A percentile compares a stretch with the other conserved stretches of the same genome.
These are phyloP conservation scores for Todus mexicanus DNA, from an alignment of 2,797 vertebrate genomes.

Conservation along the genomic window DNA sequence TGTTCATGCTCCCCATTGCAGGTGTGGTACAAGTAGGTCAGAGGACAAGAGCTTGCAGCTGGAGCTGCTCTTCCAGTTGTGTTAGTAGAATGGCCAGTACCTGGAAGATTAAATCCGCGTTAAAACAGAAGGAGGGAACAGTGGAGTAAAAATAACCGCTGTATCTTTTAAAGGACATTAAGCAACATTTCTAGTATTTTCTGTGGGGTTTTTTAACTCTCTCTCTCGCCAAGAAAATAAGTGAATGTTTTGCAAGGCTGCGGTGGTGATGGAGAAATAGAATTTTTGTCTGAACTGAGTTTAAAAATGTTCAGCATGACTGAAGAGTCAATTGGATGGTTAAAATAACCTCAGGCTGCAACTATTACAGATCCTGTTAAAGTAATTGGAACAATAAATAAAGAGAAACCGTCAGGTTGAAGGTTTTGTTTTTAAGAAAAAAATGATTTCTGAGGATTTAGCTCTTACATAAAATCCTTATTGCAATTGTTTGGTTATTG, in stretches of 20 bases:
- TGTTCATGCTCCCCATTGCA: not conserved
- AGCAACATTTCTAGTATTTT: not conserved
- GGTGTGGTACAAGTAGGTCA: not conserved
- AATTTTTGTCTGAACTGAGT: not conserved
- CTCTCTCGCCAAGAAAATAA: not conserved
- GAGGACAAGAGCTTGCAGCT: not conserved
- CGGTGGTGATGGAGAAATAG: not conserved
- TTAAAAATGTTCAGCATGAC: not conserved
- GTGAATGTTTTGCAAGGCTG: not conserved
- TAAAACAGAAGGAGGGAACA: not conserved
- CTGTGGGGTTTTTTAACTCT: not conserved
- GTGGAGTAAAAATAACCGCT: not conserved
- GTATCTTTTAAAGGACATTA: not conserved
- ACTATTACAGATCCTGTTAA: not conserved
- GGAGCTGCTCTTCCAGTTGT: not conserved
- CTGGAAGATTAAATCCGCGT: not conserved
- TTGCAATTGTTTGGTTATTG: not conserved
- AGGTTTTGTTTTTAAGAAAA: not conserved
- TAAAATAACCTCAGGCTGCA: not conserved
- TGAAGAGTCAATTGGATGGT: not conserved
- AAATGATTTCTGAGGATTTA: not conserved
- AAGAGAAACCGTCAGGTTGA: not conserved
- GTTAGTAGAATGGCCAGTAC: not conserved
- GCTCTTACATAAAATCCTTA: not conserved
- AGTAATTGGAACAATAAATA: not conserved